These are phyloP conservation scores for Disparrhopalites patrizii DNA, from an alignment of 2,888 invertebrate species.

Conservation along the genomic window DNA sequence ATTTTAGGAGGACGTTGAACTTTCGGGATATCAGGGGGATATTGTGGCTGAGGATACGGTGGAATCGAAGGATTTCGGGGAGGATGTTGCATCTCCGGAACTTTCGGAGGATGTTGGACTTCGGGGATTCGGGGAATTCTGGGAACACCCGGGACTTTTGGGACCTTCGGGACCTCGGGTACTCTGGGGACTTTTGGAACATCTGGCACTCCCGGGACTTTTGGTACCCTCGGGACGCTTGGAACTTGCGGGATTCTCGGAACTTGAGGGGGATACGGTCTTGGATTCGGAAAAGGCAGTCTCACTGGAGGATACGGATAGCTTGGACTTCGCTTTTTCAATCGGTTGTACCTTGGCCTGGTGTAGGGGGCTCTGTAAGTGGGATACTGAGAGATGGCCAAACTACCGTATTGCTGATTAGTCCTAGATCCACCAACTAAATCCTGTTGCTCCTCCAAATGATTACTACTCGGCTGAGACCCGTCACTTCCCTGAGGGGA, in stretches of 20 bases:
- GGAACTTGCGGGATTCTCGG: conserved; percentile 1
- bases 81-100: background rate
- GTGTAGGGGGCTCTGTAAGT: background rate
- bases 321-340: background rate
- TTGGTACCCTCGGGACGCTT: background rate
- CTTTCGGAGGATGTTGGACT: background rate
- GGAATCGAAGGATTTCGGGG: background rate
- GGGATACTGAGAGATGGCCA: no score
- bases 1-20: background rate
- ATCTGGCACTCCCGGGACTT: background rate
- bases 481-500: no score
- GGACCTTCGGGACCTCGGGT: background rate
- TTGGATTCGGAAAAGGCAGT: background rate
- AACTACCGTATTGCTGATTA: no score
- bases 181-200: conserved; percentile 4
- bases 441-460: no score
- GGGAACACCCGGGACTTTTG: background rate
- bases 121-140: background rate
- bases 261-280: background rate
- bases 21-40: background rate
- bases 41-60: background rate
- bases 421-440: no score
- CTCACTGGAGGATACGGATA: background rate
- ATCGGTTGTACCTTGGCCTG: background rate
- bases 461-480: no score